These are phyloP conservation scores for Phrynocephalus forsythii DNA, from an alignment of 2,797 vertebrate species.

Conservation along the genomic window DNA sequence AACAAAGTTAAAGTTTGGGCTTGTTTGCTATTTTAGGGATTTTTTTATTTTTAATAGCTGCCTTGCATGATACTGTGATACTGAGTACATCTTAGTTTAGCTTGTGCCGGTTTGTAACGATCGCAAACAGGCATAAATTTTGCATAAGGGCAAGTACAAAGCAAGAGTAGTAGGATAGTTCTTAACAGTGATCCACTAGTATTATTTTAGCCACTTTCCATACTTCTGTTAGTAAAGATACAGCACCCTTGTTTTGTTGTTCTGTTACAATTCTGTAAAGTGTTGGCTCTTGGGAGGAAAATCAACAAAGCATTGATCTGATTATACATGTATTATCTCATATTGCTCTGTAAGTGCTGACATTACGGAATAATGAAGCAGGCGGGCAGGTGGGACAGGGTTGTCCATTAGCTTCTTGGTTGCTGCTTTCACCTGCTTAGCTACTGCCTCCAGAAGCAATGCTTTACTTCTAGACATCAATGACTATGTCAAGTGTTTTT, in stretches of 20 bases:
- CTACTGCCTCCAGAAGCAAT: conserved; percentile 32
- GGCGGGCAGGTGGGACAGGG: background rate
- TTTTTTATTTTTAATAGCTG: conserved; percentile 67
- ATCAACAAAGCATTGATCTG: conserved; percentile 33
- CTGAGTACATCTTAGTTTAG: conserved; percentile 71
- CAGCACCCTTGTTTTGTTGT: conserved; percentile 44
- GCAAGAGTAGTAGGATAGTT: conserved; percentile 45
- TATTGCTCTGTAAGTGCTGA: conserved; percentile 6
- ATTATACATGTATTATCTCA: background rate
- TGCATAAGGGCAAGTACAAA: conserved; percentile 54
- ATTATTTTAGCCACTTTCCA: conserved; percentile 44
- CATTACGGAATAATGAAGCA: background rate
- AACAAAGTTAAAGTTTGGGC: background rate
- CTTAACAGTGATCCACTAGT: conserved; percentile 21
- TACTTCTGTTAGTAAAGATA: conserved; percentile 35
- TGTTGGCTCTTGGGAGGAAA: conserved; percentile 30
- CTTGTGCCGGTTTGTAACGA: conserved; percentile 38
- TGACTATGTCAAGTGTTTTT: background rate
- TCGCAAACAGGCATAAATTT: conserved; percentile 55
- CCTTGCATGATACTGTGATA: conserved; percentile 75
- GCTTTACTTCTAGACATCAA: conserved; percentile 61
- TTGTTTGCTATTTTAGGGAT: conserved; percentile 56
- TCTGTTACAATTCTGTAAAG: conserved; percentile 38
- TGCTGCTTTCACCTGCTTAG: conserved; percentile 41
- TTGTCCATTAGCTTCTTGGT: conserved; percentile 8